Conservation (phyloP, 1,140 invertebrate species). For the Hydropsyche tenuis region DNA sequence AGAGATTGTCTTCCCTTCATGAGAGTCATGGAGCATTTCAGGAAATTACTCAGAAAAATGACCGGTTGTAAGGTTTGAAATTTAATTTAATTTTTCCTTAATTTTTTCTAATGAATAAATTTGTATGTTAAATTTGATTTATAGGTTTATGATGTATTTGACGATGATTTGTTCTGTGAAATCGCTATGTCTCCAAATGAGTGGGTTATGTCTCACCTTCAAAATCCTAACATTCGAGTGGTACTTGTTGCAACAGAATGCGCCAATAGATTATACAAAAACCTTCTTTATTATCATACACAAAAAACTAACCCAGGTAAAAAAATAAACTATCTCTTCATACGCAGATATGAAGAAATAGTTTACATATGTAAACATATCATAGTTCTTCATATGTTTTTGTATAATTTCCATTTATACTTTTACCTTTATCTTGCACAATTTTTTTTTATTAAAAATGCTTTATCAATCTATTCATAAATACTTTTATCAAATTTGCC, state of each 20-base stretch:
- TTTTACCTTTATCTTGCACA: too few relatives aligned
- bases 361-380: too few relatives aligned
- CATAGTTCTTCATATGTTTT: too few relatives aligned
- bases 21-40: slow-evolving; percentile 49
- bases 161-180: slow-evolving; percentile 41
- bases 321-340: too few relatives aligned
- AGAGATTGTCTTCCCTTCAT: slow-evolving; percentile 51
- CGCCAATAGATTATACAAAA: slow-evolving; percentile 39
- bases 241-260: slow-evolving; percentile 42
- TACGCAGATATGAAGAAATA: too few relatives aligned
- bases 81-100: background rate
- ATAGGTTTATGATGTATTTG: slow-evolving; percentile 51
- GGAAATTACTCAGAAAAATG: slow-evolving; percentile 37
- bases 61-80: slow-evolving; percentile 47
- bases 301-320: background rate
- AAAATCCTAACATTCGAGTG: slow-evolving; percentile 39
- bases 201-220: slow-evolving; percentile 41
- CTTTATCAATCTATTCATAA: too few relatives aligned
- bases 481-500: too few relatives aligned
- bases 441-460: too few relatives aligned
- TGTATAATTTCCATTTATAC: too few relatives aligned
- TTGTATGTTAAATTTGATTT: slow-evolving; percentile 34
- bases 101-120: background rate
- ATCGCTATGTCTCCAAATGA: slow-evolving; percentile 35
- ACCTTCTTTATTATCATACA: slow-evolving; percentile 24